Percentiles rank a stretch among this genome's conserved stretches.
These are phyloP conservation scores for Dendrolimus pini DNA, from an alignment of 2,888 invertebrate genomes.

Conservation along the genomic window DNA sequence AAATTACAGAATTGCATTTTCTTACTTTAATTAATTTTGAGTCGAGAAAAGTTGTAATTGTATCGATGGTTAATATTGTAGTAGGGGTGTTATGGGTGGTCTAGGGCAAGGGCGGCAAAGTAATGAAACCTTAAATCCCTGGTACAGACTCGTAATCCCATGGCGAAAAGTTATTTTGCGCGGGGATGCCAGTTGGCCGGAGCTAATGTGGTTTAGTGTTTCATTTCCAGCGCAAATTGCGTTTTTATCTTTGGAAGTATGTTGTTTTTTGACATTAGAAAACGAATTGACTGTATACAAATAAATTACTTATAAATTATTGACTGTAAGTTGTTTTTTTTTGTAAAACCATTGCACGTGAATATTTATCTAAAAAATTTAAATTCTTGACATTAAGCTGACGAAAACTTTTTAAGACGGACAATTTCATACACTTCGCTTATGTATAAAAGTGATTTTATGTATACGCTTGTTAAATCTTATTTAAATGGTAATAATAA, in stretches of 20 bases:
- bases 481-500: no score
- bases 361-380: no score
- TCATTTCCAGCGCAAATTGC: conserved; percentile 67
- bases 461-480: no score
- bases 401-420: no score
- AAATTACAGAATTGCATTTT: no score
- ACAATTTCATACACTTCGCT: no score
- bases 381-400: no score
- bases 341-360: no score
- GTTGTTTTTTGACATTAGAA: conserved; percentile 55
- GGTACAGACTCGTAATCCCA: conserved; percentile 73
- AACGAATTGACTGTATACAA: background rate
- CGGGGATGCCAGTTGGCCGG: conserved; percentile 69
- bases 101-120: conserved; percentile 36
- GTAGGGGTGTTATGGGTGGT: conserved; percentile 12
- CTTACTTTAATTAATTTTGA: no score
- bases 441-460: no score
- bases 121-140: conserved; percentile 77
- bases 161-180: conserved; percentile 56
- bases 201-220: conserved; percentile 73
- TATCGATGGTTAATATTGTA: background rate
- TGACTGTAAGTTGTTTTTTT: no score
- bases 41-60: no score
- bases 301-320: background rate
- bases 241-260: conserved; percentile 49